These are phyloP conservation scores for Corythornis cristatus DNA, from an alignment of 2,113 vertebrate genomes.

Conservation along the genomic window DNA sequence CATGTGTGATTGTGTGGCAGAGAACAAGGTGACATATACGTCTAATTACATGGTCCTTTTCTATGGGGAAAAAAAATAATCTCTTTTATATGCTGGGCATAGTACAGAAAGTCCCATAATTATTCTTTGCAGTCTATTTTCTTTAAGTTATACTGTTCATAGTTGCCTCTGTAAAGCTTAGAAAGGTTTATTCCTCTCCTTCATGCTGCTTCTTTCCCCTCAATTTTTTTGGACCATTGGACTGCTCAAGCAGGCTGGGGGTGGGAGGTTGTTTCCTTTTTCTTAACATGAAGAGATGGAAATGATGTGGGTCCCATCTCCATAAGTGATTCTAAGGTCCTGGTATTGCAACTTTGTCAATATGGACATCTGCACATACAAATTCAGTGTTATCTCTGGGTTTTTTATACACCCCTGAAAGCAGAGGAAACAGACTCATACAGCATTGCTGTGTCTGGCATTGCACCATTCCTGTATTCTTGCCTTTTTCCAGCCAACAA, in stretches of 20 bases:
- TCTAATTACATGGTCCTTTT: conserved; percentile 1
- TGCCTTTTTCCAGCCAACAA: background rate
- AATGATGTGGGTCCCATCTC: background rate
- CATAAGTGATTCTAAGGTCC: background rate
- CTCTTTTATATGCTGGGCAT: background rate
- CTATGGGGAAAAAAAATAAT: background rate
- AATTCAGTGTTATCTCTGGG: background rate
- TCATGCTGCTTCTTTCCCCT: background rate
- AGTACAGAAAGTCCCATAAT: background rate
- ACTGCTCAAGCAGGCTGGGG: background rate
- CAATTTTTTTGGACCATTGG: background rate
- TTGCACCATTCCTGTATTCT: background rate
- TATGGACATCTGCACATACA: background rate
- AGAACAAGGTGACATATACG: background rate
- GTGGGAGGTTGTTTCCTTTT: background rate
- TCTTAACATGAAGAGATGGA: background rate
- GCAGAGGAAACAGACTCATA: background rate
- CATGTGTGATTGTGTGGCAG: background rate
- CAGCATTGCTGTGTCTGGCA: background rate
- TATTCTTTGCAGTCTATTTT: background rate
- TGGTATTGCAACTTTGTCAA: background rate
- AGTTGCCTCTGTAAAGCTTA: background rate
- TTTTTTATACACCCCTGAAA: background rate
- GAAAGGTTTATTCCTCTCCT: background rate
- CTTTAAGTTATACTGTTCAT: background rate